Base-by-base conservation (phyloP, 1,140 invertebrate genomes). In the Subanguina moxae region DNA sequence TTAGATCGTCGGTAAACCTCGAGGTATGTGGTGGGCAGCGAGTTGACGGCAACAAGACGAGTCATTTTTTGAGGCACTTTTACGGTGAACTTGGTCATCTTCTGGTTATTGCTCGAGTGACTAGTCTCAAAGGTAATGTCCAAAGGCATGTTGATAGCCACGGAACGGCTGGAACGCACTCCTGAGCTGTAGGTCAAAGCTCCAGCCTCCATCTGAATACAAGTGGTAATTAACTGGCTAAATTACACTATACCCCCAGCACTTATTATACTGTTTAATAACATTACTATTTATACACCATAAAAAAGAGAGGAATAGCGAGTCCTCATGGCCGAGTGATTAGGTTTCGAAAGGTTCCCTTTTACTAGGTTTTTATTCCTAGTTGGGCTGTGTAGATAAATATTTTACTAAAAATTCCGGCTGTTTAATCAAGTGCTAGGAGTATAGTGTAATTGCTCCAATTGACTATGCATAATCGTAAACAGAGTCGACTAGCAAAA, bases 71-170 rank as follows among this genome's bases (percentile, higher is more conserved):
- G 52, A 21, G 77, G 75, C 13, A 68, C 3, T n/a, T 66, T 72
- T 25, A 71, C 23, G 45, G 17, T 67, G 32, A 75, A 21, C 48
- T 70, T 76, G 58, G 48, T 21, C 17, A 7, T 3, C 48, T 52
- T 52, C 32, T 38, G 32, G 48, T 25, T 15, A 19, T 52, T 52
- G 48, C 48, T 52, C 3, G 3, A 7, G n/a, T 27, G 28, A 21
- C 61, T 57, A 28, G 65, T 56, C 19, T 58, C 38, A 56, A 72
- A 27, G 19, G 74, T 62, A 13, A 58, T 59, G 52, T 80, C 61
- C 45, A 77, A 52, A 30, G 77, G 77, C 46, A 73, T 42, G 25
- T 77, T 72, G 46, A 75, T 13, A 25, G 67, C 62, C 19, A 72
- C 38, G 23, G 64, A 52, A 27, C 70, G 75, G 28, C 70, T 61